Evolutionary conservation across 2,888 invertebrate species (phyloP).

Genomic region (Xestobium rufovillosum): DNA sequence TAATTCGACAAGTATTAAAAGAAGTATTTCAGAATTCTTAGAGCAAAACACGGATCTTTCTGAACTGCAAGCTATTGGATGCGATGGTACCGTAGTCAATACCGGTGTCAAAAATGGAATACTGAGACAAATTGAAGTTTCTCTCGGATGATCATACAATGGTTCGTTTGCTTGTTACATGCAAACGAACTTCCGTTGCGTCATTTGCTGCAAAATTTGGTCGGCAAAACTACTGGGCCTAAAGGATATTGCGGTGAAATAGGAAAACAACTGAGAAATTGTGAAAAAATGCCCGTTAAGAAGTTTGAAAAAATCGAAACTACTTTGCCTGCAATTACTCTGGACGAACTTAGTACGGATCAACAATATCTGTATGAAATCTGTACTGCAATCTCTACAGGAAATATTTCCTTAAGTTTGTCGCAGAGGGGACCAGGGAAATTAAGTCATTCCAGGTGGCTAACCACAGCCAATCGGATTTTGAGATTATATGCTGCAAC

Average conservation of each 20-base stretch:
- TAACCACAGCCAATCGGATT: too few species aligned
- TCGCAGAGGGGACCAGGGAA: too few species aligned
- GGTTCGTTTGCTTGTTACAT: too few species aligned
- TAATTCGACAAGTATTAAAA: constrained; percentile 12
- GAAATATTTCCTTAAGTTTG: too few species aligned
- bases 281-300: constrained; percentile 9
- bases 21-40: constrained; percentile 10
- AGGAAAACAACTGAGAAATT: too few species aligned
- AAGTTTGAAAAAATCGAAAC: constrained; percentile 14
- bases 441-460: too few species aligned
- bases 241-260: constrained; percentile 14
- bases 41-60: constrained; percentile 5
- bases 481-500: too few species aligned
- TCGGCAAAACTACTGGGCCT: constrained; percentile 13
- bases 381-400: constrained; percentile 9
- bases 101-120: constrained; percentile 11
- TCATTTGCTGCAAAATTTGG: constrained; percentile 4
- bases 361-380: constrained; percentile 14
- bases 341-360: constrained; percentile 12
- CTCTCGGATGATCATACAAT: too few species aligned
- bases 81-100: constrained; percentile 13
- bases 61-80: constrained; percentile 11
- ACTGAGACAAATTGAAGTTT: constrained; percentile 10
- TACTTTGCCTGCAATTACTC: constrained; percentile 11
- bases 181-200: too few species aligned